Evolutionary conservation across 2,113 vertebrate genomes (phyloP), one percentile per base, ranked within the genome.

Genomic region (Arvicanthis niloticus): DNA sequence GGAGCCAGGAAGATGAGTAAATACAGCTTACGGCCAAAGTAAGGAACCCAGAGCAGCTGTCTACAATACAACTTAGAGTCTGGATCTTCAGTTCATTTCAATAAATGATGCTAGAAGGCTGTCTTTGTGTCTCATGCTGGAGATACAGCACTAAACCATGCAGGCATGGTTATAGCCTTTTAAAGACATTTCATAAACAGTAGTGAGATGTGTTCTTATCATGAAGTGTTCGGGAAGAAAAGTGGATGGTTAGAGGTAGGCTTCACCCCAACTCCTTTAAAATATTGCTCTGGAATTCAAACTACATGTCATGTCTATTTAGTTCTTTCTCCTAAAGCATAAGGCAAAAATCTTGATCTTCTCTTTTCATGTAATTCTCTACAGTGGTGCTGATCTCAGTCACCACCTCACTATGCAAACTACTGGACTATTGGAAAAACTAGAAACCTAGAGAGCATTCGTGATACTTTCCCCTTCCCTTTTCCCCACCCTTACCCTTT

Each of bases 251-350:
- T 34, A 68, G 48, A 37, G 81, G 11, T 75, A 85, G 84, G 45
- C 48, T 62, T 84, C 40, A 37, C 53, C 1, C 40, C 7, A 13
- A 5, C 65, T 86, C 67, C 45, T 77, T 67, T 37, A 42, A 62
- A 87, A 80, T 24, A 11, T 13, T 84, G 31, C 82, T 80, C 19
- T 91, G 53, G 45, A 75, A 94, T 94, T 89, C 34, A 91, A 84
- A 62, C 13, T 56, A 12, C 42, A 9, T 93, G 68, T 21, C n/a
- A 53, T 17, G 22, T 72, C 5, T 56, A 51, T 21, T 53, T 68
- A 88, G 19, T 73, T 80, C 31, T 89, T 94, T 45, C 37, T 93
- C 48, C 24, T 88, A 7, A 77, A 82, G 77, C 22, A 88, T 17
- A 60, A 88, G 70, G 86, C 40, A 21, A 70, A 72, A 93, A 15